These are phyloP conservation scores for Hemiscyllium ocellatum DNA, from an alignment of 2,113 vertebrate genomes.

Conservation along the genomic window DNA sequence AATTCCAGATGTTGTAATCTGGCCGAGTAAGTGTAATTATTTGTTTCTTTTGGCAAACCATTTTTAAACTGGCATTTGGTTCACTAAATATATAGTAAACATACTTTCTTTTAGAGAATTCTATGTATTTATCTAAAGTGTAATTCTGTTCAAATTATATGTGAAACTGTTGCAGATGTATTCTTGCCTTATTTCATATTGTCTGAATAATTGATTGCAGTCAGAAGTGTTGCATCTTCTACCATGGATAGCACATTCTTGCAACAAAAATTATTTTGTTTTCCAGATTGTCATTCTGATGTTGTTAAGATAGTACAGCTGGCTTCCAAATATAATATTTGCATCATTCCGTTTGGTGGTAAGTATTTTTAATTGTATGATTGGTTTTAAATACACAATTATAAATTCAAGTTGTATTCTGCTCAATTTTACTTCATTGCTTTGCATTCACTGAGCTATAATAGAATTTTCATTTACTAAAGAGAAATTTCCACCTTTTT, in stretches of 20 bases:
- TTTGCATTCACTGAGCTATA: neutral
- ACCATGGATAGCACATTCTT: neutral
- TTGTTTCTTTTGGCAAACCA: conserved; percentile 34
- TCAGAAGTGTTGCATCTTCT: neutral
- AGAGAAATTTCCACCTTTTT: neutral
- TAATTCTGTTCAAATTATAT: neutral
- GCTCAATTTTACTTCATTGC: neutral
- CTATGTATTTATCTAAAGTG: neutral
- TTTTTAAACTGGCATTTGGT: neutral
- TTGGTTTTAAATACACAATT: neutral
- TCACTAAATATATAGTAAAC: neutral
- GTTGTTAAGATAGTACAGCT: conserved; percentile 92
- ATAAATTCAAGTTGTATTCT: neutral
- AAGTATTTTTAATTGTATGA: conserved; percentile 50
- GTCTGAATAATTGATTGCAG: neutral
- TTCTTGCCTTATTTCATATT: neutral
- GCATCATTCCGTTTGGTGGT: conserved; percentile 96
- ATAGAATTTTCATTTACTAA: neutral
- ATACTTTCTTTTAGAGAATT: neutral
- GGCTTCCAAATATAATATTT: conserved; percentile 87
- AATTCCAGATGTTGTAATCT: conserved; percentile 88
- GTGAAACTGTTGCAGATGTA: neutral
- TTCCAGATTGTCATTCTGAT: conserved; percentile 82
- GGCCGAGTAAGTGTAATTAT: conserved; percentile 75
- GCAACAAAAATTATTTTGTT: conserved; percentile 39